Evolutionary conservation across 2,797 vertebrate species (phyloP).

Genomic region (Hypotaenidia philippensis): DNA sequence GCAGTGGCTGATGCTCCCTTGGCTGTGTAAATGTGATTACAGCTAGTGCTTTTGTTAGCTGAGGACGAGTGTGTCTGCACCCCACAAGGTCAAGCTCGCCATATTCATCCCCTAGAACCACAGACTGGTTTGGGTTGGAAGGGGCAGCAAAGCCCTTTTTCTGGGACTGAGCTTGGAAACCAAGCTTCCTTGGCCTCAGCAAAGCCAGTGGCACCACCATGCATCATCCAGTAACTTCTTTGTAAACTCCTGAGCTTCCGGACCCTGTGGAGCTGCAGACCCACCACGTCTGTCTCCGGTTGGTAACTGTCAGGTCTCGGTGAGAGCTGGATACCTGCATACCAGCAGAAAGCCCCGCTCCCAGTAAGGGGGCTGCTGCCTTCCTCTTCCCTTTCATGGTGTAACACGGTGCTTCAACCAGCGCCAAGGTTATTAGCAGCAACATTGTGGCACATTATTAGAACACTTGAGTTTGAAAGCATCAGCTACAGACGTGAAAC

Average conservation of each 20-base stretch:
- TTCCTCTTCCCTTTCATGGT: not conserved
- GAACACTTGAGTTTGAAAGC: not conserved
- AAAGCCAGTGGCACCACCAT: no score
- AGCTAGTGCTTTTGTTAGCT: not conserved
- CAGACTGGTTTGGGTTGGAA: not conserved
- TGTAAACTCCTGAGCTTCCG: not conserved
- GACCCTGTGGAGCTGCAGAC: not conserved
- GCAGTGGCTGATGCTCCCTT: not conserved
- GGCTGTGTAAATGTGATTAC: not conserved
- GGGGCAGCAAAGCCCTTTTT: not conserved
- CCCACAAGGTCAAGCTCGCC: not conserved
- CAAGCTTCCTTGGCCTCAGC: not conserved
- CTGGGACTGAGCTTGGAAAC: not conserved
- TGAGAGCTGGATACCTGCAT: no score
- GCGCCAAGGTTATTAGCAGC: not conserved
- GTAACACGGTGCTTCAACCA: not conserved
- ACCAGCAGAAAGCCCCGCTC: not conserved
- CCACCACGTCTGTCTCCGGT: rapidly evolving
- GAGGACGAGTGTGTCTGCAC: not conserved
- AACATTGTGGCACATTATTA: not conserved
- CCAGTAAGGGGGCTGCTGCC: not conserved
- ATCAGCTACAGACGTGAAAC: not conserved
- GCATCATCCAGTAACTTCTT: not conserved
- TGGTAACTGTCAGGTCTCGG: not conserved
- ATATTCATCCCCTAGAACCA: not conserved